Evolutionary conservation across 2,113 vertebrate genomes (phyloP).

Genomic region (Cyprinodon brontotheroides): DNA sequence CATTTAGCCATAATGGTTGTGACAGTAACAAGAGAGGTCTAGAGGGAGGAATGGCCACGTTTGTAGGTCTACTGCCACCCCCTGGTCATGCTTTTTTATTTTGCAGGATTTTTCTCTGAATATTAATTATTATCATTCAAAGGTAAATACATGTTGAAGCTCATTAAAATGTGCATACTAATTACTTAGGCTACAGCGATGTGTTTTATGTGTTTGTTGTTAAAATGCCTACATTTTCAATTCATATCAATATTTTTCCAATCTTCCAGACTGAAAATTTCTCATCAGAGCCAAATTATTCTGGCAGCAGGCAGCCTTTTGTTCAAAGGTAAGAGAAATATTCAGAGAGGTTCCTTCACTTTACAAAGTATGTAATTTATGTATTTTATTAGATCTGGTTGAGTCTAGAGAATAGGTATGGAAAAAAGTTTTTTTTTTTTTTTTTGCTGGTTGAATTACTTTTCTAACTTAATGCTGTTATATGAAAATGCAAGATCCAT

Average conservation of each 20-base stretch:
- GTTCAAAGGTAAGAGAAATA: constrained; percentile 99
- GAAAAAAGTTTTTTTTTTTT: not conserved
- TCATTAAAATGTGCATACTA: not conserved
- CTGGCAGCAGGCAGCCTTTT: constrained; percentile 99
- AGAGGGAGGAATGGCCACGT: not conserved
- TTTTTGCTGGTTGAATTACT: not conserved
- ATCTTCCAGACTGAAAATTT: constrained; percentile 99
- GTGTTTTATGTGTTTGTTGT: constrained; percentile 6
- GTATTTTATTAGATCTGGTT: not conserved
- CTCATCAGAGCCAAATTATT: constrained; percentile 99
- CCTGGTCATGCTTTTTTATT: not conserved
- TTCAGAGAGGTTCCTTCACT: constrained; percentile 59
- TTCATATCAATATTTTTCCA: constrained; percentile 45
- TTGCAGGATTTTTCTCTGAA: not conserved
- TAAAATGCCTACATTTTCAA: constrained; percentile 24
- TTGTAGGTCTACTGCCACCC: not conserved
- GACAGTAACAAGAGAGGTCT: not conserved
- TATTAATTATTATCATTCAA: not conserved
- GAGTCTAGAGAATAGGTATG: not conserved
- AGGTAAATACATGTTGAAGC: not conserved
- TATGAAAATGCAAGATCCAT: too few relatives aligned
- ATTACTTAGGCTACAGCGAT: not conserved
- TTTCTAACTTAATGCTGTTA: not conserved
- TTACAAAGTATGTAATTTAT: not conserved
- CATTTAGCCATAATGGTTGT: not conserved